Base-by-base conservation (phyloP, 2,113 vertebrate genomes). In the Tyrannus savana region DNA sequence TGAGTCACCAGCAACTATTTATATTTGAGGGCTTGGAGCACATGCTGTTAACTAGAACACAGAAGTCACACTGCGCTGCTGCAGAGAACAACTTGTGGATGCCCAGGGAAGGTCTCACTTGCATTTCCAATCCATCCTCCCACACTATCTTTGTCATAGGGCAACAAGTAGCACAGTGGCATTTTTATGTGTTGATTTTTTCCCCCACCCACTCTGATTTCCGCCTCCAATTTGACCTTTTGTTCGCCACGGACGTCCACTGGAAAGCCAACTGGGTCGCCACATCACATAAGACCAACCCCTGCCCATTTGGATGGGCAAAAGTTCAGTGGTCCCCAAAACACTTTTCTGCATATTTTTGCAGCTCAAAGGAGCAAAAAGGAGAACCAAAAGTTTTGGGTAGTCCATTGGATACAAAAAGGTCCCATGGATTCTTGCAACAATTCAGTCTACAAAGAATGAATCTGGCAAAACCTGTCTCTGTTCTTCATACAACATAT, bases 71-170 rank as follows among this genome's bases (percentile, higher is more conserved):
- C 77, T 23, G 68, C 67, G 37, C 56, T 90, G 86, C 59, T 91
- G 84, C 87, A 94, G 73, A 91, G 79, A 84, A 52, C 77, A 78
- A 87, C 49, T 92, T 80, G 68, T 14, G 25, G 84, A 71, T 89
- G 75, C 49, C 92, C 95, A 95, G 87, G 92, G 92, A 91, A 93
- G 89, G 55, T 93, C 90, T 94, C 74, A 88, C 90, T 94, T 90
- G 87, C n/a, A 44, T 88, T 95, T 95, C 71, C 94, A 94, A 90
- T 93, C 87, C 47, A 39, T 75, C 90, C 92, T 96, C 95, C 95
- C 91, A 96, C 96, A 69, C 95, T 84, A 27, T 89, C 93, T 95
- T 96, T 97, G 95, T 97, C 96, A 97, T 96, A 96, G 90, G 95
- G 96, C 96, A 96, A 52, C 66, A 69, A 91, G 85, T 69, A 96